phyloP scores from a whole-genome alignment of 1,140 invertebrate genomes.

The Diorhabda elongata region DNA sequence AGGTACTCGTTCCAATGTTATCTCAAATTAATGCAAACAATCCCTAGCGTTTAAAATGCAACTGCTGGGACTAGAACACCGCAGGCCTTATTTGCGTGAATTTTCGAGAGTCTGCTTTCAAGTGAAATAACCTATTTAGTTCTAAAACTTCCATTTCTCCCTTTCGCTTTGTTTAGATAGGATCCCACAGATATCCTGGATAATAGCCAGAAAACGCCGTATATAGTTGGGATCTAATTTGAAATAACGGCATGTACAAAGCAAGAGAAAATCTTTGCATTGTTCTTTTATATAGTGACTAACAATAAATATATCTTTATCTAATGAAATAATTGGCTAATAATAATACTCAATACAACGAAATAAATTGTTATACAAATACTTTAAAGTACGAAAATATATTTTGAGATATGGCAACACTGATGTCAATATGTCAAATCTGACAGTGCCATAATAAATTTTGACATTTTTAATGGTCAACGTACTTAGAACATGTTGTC shows the following conservation, averaged over 20 bases:
- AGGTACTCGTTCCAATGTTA: neutral
- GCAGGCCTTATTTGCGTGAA: neutral
- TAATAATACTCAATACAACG: too few species aligned
- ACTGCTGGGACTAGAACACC: neutral
- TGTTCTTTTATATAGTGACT: too few species aligned
- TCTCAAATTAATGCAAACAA: slow-evolving; percentile 2
- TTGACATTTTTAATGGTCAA: too few species aligned
- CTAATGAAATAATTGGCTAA: too few species aligned
- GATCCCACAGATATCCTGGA: neutral
- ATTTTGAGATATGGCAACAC: too few species aligned
- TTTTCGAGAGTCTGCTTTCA: neutral
- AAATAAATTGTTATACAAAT: too few species aligned
- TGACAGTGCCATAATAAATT: too few species aligned
- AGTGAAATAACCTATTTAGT: slow-evolving; percentile 2
- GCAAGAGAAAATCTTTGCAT: too few species aligned
- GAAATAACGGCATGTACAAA: neutral
- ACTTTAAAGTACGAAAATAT: too few species aligned
- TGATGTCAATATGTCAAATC: too few species aligned
- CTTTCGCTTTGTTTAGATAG: neutral
- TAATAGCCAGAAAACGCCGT: slow-evolving; percentile 1
- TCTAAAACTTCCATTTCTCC: neutral
- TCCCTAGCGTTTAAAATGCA: neutral
- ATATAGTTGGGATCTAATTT: neutral
- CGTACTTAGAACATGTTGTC: too few species aligned
- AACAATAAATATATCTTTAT: too few species aligned